Conservation (phyloP, 2,113 vertebrate genomes). For the Alouatta palliata region DNA sequence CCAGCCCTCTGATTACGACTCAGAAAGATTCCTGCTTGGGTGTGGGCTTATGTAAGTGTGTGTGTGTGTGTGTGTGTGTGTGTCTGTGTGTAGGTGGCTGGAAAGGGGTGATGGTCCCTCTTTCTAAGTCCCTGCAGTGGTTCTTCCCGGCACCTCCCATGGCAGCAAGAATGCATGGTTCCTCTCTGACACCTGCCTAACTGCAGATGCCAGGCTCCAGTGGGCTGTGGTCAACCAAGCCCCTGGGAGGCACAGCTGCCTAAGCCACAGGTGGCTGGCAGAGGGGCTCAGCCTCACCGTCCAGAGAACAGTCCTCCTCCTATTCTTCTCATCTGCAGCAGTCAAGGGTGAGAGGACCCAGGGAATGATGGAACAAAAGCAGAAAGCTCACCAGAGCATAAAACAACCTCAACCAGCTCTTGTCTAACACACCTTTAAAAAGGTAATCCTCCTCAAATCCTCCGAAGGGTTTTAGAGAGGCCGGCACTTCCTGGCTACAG, state of each 20-base stretch:
- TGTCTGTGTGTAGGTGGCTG: fast-evolving
- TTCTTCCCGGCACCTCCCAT: background rate
- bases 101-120: background rate
- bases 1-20: background rate
- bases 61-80: background rate
- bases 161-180: too few relatives aligned
- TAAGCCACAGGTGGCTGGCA: background rate
- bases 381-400: background rate
- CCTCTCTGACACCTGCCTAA: fast-evolving
- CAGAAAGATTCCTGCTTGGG: background rate
- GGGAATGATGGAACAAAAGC: background rate
- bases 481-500: fast-evolving
- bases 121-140: too few relatives aligned
- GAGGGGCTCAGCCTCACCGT: fast-evolving
- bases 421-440: fast-evolving
- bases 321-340: background rate
- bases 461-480: background rate
- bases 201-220: background rate
- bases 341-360: background rate
- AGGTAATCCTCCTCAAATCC: too few relatives aligned
- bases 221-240: fast-evolving
- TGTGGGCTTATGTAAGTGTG: background rate
- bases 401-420: background rate
- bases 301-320: fast-evolving
- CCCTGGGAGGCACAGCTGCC: background rate